A percentile compares a stretch with the other conserved stretches of the same genome.
phyloP scores from a whole-genome alignment of 2,888 invertebrate genomes.

The Chelonus formosanus region DNA sequence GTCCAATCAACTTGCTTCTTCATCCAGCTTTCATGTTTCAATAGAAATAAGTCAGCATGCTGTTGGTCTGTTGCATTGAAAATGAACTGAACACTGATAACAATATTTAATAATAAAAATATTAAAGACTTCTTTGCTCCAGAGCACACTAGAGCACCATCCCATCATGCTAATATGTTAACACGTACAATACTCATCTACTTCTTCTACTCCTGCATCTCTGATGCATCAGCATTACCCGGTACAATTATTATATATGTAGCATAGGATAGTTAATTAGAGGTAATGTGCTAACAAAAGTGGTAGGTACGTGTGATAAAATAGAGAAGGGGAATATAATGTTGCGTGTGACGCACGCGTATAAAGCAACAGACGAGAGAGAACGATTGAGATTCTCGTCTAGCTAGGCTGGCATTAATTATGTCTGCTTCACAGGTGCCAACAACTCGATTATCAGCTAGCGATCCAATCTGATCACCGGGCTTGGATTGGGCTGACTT shows the following conservation, averaged over 20 bases:
- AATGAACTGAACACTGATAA: too few relatives aligned
- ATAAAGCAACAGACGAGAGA: background rate
- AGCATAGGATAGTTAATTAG: conserved; percentile 10
- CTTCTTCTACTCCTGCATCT: background rate
- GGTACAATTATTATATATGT: too few relatives aligned
- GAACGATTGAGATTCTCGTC: conserved; percentile 13
- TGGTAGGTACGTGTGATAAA: background rate
- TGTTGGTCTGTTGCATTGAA: too few relatives aligned
- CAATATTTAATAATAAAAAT: background rate
- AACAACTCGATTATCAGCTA: conserved; percentile 62
- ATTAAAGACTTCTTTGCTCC: background rate
- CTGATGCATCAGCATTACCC: too few relatives aligned
- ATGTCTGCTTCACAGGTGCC: conserved; percentile 60
- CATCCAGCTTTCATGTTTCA: too few relatives aligned
- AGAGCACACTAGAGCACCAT: too few relatives aligned
- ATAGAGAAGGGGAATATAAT: background rate
- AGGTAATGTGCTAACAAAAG: conserved; percentile 8
- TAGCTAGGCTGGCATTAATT: conserved; percentile 54
- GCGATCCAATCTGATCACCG: conserved; percentile 55
- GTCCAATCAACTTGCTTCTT: too few relatives aligned
- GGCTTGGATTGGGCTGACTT: conserved; percentile 47
- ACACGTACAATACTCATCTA: background rate
- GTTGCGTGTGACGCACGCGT: conserved; percentile 16
- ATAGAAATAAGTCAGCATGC: too few relatives aligned
- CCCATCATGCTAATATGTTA: too few relatives aligned